phyloP scores from a whole-genome alignment of 2,888 invertebrate genomes.

The Phorcus lineatus region DNA sequence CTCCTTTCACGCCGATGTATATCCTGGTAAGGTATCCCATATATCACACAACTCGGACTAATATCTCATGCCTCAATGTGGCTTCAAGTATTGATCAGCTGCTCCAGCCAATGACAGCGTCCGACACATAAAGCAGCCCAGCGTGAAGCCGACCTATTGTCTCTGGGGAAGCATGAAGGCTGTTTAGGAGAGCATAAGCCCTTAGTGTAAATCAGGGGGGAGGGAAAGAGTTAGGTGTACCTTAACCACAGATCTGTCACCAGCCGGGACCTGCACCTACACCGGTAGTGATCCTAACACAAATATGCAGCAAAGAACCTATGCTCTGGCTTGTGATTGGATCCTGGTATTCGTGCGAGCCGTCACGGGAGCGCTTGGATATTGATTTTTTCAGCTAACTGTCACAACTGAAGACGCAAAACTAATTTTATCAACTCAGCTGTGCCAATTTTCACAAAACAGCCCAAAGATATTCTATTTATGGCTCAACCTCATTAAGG shows the following conservation, averaged over 20 bases:
- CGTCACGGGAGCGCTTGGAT: not conserved
- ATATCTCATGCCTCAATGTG: slow-evolving; percentile 1
- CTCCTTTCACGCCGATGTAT: not conserved
- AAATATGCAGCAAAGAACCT: not conserved
- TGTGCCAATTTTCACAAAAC: slow-evolving; percentile 10
- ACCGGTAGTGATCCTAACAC: too few relatives aligned
- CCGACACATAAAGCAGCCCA: not conserved
- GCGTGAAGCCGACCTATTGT: not conserved
- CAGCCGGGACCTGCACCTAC: too few relatives aligned
- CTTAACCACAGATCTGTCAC: too few relatives aligned
- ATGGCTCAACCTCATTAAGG: not conserved
- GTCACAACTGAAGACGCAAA: not conserved
- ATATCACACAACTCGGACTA: not conserved
- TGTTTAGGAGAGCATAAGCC: not conserved
- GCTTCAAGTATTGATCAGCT: not conserved
- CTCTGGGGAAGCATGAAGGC: not conserved
- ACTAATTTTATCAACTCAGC: slow-evolving; percentile 8
- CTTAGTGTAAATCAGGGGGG: not conserved
- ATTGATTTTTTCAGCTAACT: slow-evolving; percentile 7
- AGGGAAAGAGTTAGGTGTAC: too few relatives aligned
- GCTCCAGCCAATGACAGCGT: not conserved
- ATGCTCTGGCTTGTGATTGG: not conserved
- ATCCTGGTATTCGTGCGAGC: not conserved
- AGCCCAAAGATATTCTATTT: slow-evolving; percentile 12
- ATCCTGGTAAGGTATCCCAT: not conserved